Evolutionary conservation across 2,888 invertebrate genomes (phyloP), one percentile per base, ranked within the genome.

Genomic region (Bruchidius siliquastri): DNA sequence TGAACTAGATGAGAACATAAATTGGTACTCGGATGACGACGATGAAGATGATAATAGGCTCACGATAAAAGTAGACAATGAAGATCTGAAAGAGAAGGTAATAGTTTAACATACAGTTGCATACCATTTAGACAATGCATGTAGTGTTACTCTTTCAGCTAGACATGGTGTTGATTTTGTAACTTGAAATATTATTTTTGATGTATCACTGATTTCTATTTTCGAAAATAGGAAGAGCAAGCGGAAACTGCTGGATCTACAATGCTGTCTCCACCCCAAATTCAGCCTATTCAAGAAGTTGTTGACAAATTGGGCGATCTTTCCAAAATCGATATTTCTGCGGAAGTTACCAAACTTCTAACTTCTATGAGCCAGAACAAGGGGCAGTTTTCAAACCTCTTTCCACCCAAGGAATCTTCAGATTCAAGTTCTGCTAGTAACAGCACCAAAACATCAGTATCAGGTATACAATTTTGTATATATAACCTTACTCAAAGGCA

Each of bases 21-120:
- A 92, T 85, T 94, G 94, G 92, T 95, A 94, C 83, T 94, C 94
- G 0, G 94, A 94, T 83, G 94, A 94, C 79, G 93, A 93, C 79
- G 92, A 92, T 80, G 93, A 92, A 66, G 83, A 83, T 70, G 82
- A 82, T 30, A 81, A 83, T 73, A 80, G 84, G 22, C 77, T 86
- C 74, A 86, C 84, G 20, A 86, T 86, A 32, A 84, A 87, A 72
- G 88, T 82, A 22, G 87, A 86, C 74, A 84, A 81, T 71, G 86
- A 86, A 8, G 84, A 85, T 21, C 21, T 68, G 8, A 81, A 75
- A 71, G 79, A 74, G 79, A 84, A 77, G 81, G 83, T 75, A 79
- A 83, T n/a, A 8, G 26, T 8, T 26, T 26, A 26, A 26, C 26
- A 26, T 26, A 26, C 8, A 2, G 8, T 8, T 26, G 8, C 26